Evolutionary conservation across 2,113 vertebrate genomes (phyloP), one percentile per base, ranked within the genome.

Genomic region (Nothobranchius furzeri): DNA sequence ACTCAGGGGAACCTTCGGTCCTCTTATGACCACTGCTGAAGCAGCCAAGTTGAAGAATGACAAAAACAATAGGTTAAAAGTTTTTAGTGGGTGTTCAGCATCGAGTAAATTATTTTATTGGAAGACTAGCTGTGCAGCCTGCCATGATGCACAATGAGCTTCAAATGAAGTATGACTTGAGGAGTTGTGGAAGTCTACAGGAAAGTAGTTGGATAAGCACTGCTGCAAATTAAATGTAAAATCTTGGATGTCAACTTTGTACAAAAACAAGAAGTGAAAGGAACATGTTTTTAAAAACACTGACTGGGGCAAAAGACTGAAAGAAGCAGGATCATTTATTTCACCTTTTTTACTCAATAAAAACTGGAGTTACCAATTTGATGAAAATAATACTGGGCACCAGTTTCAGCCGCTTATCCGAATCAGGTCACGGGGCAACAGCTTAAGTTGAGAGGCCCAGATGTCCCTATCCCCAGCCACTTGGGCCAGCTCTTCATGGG

Each of bases 111-210:
- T 51, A 20, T 43, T 47, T 70, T 65, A 46, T 3, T 5, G 9
- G 66, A 40, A 37, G 12, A 67, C 8, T 20, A 20, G 20, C 20
- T 49, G 17, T 17, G 25, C 13, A 40, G 62, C 50, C 50, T 73
- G 62, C 64, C 77, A 60, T 63, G 49, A n/a, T 57, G 66, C 71
- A 78, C 58, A 48, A 71, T 47, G n/a, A 68, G 65, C 43, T 61
- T 45, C 60, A 78, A 54, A n/a, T 9, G 56, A 54, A 43, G 60
- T 35, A 35, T 37, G 9, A 66, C 70, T 46, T 40, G 10, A 57
- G 46, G 64, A 67, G 60, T 15, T 58, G 56, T 30, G 6, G 15
- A 9, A 10, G 36, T 37, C 7, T 61, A 37, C 53, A 46, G 56
- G 40, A 20, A 20, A 42, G 10, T 45, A 45, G 9, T 45, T 45